Base-by-base conservation (phyloP, 2,113 vertebrate genomes). In the Gymnarchus niloticus region DNA sequence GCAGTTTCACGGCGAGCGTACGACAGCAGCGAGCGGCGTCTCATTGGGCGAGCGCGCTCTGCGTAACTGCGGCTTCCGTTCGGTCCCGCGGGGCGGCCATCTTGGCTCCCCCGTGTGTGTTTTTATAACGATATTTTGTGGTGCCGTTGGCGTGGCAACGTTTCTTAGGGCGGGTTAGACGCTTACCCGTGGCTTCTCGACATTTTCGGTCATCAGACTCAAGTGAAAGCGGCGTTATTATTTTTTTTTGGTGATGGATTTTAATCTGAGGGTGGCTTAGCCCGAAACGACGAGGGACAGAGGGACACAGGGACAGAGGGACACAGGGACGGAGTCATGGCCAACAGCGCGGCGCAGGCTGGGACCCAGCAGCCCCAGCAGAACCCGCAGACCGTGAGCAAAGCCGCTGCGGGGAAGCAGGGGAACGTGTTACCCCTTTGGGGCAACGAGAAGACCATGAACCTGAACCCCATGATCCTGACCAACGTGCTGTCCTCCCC, bases 371-470 rank as follows among this genome's bases (percentile, higher is more conserved):
- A 46, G 23, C 76, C 76, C 46, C 76, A 69, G 28, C 94, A 94
- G 90, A 93, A 93, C 90, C 91, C 95, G 86, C 95, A 97, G 92
- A 96, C 95, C 90, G 93, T 94, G 78, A 95, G 92, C 88, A 99
- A 98, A 92, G 93, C 97, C 87, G 92, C 96, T 52, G 91, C 95
- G 5, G 97, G 97, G 85, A 99, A 99, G 93, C 97, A 97, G 90
- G 97, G 98, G 86, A 99, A 99, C 61, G 95, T 96, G 87, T 91
- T 99, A 89, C 97, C 98, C 80, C 94, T 99, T 46, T 99, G 98
- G 98, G 98, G 98, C 85, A 99, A 99, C 87, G 98, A 99, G 90
- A 99, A 99, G 94, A 99, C 98, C 8, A 99, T 99, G 98, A 99
- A 99, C 92, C 94, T 99, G 84, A 99, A 99, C 91, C 97, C 98